phyloP scores from a whole-genome alignment of 2,888 invertebrate genomes.

The Platycnemis pennipes region DNA sequence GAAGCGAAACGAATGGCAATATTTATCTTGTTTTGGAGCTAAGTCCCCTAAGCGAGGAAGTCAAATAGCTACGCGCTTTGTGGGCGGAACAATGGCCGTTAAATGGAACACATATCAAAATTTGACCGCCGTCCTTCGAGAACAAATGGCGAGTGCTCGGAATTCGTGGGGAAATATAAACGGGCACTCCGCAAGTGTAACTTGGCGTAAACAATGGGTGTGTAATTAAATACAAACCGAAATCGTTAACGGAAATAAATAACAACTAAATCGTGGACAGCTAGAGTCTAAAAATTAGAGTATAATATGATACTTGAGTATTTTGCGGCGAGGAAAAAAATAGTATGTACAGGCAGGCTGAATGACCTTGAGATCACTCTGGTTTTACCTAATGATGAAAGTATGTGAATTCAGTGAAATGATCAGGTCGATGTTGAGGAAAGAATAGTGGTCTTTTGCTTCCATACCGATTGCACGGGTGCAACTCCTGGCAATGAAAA shows the following conservation, averaged over 20 bases:
- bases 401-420: too few species aligned
- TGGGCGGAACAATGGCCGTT: background rate
- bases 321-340: too few species aligned
- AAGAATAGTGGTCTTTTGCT: too few species aligned
- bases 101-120: background rate
- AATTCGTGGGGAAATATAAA: background rate
- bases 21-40: background rate
- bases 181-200: background rate
- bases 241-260: background rate
- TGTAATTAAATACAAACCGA: background rate
- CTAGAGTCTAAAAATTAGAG: too few species aligned
- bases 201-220: background rate
- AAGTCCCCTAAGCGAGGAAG: background rate
- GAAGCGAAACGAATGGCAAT: slow-evolving; percentile 8
- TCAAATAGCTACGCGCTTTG: slow-evolving; percentile 6
- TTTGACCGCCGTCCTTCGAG: background rate
- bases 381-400: too few species aligned
- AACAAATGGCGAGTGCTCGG: background rate
- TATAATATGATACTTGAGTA: too few species aligned
- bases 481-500: too few species aligned
- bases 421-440: too few species aligned
- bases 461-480: too few species aligned
- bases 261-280: background rate
- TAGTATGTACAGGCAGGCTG: too few species aligned
- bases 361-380: too few species aligned